phyloP scores from a whole-genome alignment of 2,797 vertebrate species.

The Mycteria americana region DNA sequence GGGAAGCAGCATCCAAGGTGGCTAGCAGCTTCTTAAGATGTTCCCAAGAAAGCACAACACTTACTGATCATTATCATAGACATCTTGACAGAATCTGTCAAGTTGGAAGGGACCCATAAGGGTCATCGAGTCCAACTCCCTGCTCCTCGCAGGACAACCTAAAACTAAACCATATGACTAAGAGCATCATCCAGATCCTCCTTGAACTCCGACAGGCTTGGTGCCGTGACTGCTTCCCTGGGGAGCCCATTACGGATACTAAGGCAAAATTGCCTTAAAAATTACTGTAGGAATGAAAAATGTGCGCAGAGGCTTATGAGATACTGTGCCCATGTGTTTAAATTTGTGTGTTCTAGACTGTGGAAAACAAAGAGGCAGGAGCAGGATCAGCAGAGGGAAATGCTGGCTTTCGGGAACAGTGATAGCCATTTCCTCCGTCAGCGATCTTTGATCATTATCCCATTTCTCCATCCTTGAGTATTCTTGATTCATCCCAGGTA shows the following conservation, averaged over 20 bases:
- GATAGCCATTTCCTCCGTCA: background rate
- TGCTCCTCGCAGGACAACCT: background rate
- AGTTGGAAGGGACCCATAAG: background rate
- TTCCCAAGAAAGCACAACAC: background rate
- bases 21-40: background rate
- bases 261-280: background rate
- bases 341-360: background rate
- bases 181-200: background rate
- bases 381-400: background rate
- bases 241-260: background rate
- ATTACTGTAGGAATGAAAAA: background rate
- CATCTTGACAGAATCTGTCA: background rate
- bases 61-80: background rate
- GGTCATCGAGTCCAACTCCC: background rate
- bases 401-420: accelerated
- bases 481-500: background rate
- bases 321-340: background rate
- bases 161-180: background rate
- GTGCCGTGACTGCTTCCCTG: background rate
- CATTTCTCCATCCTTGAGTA: background rate
- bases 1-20: background rate
- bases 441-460: background rate
- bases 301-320: accelerated
- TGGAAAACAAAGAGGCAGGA: background rate
- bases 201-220: background rate